Evolutionary conservation across 1,140 invertebrate genomes (phyloP).

Genomic region (Rhyzopertha dominica): DNA sequence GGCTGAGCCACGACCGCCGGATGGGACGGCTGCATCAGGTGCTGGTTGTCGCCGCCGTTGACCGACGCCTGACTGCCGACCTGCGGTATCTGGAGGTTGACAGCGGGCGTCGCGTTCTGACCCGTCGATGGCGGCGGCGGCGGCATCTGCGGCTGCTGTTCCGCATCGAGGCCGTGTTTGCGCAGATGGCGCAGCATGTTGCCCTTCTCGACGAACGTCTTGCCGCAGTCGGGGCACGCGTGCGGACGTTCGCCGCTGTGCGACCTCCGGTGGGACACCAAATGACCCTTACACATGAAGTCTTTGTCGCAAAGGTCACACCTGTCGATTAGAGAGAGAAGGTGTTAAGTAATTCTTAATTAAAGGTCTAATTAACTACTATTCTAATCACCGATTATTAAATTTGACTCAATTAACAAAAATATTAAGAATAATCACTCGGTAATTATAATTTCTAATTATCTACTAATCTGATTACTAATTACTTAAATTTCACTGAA

Average conservation of each 20-base stretch:
- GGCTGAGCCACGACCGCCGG: constrained; percentile 41
- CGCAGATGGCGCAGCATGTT: constrained; percentile 62
- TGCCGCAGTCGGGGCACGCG: constrained; percentile 67
- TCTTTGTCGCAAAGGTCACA: constrained; percentile 96
- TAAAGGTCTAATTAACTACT: too few relatives aligned
- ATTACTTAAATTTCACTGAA: too few relatives aligned
- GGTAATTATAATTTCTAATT: too few relatives aligned
- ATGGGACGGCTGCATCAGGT: constrained; percentile 38
- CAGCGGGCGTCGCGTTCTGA: too few relatives aligned
- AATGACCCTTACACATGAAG: constrained; percentile 94
- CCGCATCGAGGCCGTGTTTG: constrained; percentile 49
- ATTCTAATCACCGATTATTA: too few relatives aligned
- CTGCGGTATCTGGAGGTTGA: constrained; percentile 34
- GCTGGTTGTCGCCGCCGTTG: constrained; percentile 24
- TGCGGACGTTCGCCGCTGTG: constrained; percentile 84
- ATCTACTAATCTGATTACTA: too few relatives aligned
- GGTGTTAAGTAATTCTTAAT: too few relatives aligned
- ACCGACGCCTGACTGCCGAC: constrained; percentile 25
- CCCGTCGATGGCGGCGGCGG: constrained; percentile 13
- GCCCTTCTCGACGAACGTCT: constrained; percentile 73
- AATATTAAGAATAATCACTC: too few relatives aligned
- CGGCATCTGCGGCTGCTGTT: constrained; percentile 32
- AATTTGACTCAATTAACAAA: too few relatives aligned
- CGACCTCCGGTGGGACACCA: constrained; percentile 82
- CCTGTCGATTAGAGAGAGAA: too few relatives aligned